Evolutionary conservation across 2,797 vertebrate species (phyloP).

Genomic region (Lemur catta): DNA sequence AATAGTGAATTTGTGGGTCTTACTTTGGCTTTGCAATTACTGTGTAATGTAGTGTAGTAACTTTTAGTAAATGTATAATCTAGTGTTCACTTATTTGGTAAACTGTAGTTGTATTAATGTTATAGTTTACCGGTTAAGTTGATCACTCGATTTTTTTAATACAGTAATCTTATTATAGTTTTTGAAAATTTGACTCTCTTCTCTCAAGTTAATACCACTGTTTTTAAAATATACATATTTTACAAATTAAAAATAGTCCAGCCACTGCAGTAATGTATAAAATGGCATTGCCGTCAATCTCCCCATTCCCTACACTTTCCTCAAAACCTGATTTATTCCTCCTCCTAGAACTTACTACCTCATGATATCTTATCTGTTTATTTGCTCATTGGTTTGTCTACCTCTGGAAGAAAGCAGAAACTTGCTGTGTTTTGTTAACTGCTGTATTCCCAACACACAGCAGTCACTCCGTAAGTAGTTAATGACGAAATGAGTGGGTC

Average conservation of each 20-base stretch:
- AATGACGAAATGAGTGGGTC: not conserved
- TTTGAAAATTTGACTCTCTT: slow-evolving; percentile 1
- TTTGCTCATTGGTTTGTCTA: not conserved
- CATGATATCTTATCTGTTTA: not conserved
- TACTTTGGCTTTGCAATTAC: not conserved
- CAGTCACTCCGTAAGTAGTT: not conserved
- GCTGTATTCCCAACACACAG: not conserved
- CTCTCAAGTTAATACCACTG: not conserved
- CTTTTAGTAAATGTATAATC: not conserved
- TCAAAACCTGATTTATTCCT: not conserved
- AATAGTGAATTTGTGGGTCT: not conserved
- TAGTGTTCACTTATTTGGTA: not conserved
- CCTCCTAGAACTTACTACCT: not conserved
- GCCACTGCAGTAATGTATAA: not conserved
- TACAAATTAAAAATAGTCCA: slow-evolving; percentile 3
- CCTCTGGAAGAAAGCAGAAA: not conserved
- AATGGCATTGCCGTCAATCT: not conserved
- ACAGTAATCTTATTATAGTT: not conserved
- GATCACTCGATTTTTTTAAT: not conserved
- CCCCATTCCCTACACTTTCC: not conserved
- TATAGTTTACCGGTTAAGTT: not conserved
- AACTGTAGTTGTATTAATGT: not conserved
- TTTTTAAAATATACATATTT: slow-evolving; percentile 4
- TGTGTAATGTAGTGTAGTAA: not conserved
- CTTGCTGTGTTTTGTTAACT: not conserved